A percentile compares a stretch with the other conserved stretches of the same genome.
Conservation (phyloP, 2,113 vertebrate genomes). For the Sorex araneus region DNA sequence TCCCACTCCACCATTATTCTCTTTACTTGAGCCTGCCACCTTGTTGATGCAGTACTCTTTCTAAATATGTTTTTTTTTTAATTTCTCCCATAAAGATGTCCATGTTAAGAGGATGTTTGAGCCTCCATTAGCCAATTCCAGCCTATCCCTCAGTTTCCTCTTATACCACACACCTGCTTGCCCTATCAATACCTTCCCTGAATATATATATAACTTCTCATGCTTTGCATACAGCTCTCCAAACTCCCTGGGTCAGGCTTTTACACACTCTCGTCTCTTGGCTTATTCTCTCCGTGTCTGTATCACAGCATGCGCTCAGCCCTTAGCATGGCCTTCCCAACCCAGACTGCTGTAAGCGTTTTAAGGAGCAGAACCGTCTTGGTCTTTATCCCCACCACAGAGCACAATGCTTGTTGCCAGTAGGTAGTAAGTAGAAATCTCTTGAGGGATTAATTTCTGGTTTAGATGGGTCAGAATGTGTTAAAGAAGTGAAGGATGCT, state of each 20-base stretch:
- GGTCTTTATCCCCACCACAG: too few species aligned
- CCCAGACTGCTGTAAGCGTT: too few species aligned
- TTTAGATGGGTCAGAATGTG: too few species aligned
- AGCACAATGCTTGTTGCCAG: too few species aligned
- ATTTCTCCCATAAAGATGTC: not conserved
- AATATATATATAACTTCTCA: not conserved
- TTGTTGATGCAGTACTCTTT: not conserved
- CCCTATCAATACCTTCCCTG: not conserved
- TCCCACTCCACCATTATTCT: not conserved
- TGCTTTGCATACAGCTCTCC: not conserved
- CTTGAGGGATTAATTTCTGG: too few species aligned
- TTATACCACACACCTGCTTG: not conserved
- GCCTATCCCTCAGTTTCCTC: not conserved
- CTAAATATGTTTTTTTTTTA: slow-evolving; percentile 11
- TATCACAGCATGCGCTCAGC: not conserved
- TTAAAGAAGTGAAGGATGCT: not conserved
- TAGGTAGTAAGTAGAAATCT: too few species aligned
- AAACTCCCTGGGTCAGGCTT: not conserved
- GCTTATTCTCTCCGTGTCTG: not conserved
- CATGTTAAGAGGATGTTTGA: not conserved
- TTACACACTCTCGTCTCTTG: not conserved
- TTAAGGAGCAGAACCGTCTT: too few species aligned
- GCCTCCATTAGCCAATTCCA: not conserved
- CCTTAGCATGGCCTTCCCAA: too few species aligned
- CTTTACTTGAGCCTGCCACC: not conserved